These are phyloP conservation scores for Eurystomus gularis DNA, from an alignment of 2,113 vertebrate genomes.

Conservation along the genomic window DNA sequence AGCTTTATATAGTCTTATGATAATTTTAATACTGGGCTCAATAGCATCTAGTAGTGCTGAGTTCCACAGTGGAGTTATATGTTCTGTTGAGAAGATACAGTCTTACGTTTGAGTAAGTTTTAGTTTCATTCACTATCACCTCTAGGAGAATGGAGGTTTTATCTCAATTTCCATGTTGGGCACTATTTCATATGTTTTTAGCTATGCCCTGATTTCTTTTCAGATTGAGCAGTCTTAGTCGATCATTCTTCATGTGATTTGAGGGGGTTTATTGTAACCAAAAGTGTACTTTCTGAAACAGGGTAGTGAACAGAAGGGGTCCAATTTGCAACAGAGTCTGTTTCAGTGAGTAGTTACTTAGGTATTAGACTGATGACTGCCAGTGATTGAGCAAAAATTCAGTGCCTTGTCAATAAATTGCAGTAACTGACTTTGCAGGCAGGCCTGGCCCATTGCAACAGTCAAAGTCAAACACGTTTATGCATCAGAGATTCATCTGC, in stretches of 20 bases:
- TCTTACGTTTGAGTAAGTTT: neutral
- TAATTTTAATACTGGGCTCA: no score
- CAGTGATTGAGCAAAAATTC: neutral
- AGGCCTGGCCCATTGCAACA: rapidly evolving
- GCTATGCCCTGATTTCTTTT: neutral
- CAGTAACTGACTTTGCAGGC: neutral
- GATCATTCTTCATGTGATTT: neutral
- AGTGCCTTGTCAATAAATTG: neutral
- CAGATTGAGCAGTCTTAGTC: neutral
- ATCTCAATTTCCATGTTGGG: neutral
- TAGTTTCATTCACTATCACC: neutral
- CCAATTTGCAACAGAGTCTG: neutral
- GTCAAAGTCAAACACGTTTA: neutral
- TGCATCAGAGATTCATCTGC: rapidly evolving
- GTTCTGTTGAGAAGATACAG: neutral
- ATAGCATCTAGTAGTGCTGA: neutral
- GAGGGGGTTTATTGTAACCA: neutral
- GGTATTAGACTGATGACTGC: neutral
- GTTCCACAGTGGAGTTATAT: neutral
- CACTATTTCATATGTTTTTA: neutral
- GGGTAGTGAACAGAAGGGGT: neutral
- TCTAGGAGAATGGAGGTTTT: neutral
- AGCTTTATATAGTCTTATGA: neutral
- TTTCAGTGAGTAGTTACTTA: neutral
- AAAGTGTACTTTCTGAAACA: neutral